Base-by-base conservation (phyloP, 1,140 invertebrate species). In the Gonatopus flavifemur region DNA sequence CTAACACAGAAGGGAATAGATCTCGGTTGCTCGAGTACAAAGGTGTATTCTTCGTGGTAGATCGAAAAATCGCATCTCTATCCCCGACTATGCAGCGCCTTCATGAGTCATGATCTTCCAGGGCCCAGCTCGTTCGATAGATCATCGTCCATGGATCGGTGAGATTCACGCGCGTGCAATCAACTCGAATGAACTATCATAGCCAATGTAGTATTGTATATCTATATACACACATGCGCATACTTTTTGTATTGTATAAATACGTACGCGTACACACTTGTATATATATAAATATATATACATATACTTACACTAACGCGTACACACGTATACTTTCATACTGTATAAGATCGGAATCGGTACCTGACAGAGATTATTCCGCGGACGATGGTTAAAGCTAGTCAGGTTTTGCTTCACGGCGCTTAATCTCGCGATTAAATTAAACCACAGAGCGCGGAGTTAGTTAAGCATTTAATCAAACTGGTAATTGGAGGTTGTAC, bases 391-490 rank as follows among this genome's bases (percentile, higher is more conserved):
- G 54, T 57, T 52, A 40, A 42, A 50, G 51, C 50, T 56, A 56
- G 41, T 58, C 52, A 58, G 51, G 49, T n/a, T 49, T 45, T 39
- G 39, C 54, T 55, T 56, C 60, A 62, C 60, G 59, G 70, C 66
- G 70, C 65, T 73, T 72, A 72, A 68, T 73, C 64, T 74, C 59
- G 64, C 67, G 69, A 76, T 76, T 76, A 76, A 74, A 76, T 76
- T 72, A 76, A 74, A 73, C 65, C 66, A 71, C 68, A 73, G 70
- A 70, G 64, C 64, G 64, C 67, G 44, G 69, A 76, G 67, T 76
- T 73, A 72, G 71, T 74, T 74, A 72, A 76, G 69, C 69, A 74
- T 76, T 76, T 76, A 74, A 74, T 76, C 70, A 76, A 76, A 74
- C 65, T 64, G 60, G 64, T 74, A 74, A 76, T 74, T 74, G 66